These are phyloP conservation scores for Hyphantria cunea DNA, from an alignment of 1,140 invertebrate species.

Conservation along the genomic window DNA sequence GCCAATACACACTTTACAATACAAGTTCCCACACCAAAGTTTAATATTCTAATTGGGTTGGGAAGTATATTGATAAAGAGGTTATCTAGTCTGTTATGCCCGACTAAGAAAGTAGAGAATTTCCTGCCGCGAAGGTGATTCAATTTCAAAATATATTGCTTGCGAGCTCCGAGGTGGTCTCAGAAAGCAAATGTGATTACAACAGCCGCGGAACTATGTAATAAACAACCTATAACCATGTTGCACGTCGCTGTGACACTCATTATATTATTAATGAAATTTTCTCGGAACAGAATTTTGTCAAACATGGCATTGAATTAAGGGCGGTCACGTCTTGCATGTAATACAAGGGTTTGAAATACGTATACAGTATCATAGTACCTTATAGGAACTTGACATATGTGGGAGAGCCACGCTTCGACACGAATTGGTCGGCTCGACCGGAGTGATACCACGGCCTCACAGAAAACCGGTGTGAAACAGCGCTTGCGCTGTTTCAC, in stretches of 20 bases:
- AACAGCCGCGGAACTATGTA: constrained; percentile 5
- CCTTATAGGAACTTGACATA: too few relatives aligned
- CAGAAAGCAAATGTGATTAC: constrained; percentile 14
- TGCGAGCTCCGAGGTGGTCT: not conserved
- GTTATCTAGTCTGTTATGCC: not conserved
- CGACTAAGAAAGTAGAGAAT: not conserved
- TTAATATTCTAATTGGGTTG: not conserved
- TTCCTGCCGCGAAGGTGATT: constrained; percentile 17
- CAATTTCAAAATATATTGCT: constrained; percentile 23
- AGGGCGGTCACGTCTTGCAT: not conserved
- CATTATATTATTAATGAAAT: constrained; percentile 2
- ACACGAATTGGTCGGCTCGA: too few relatives aligned
- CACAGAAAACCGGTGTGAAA: too few relatives aligned
- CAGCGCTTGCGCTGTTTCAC: too few relatives aligned
- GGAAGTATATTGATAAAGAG: not conserved
- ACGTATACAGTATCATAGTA: too few relatives aligned
- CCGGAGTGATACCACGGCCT: too few relatives aligned
- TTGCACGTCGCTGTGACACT: constrained; percentile 1
- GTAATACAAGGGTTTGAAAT: too few relatives aligned
- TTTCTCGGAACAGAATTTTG: not conserved
- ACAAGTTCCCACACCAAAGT: not conserved
- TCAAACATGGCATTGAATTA: not conserved
- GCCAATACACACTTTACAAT: too few relatives aligned
- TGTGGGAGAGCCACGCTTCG: too few relatives aligned
- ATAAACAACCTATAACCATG: constrained; percentile 1